Evolutionary conservation across 2,797 vertebrate species (phyloP).

Genomic region (Geotrypetes seraphini): DNA sequence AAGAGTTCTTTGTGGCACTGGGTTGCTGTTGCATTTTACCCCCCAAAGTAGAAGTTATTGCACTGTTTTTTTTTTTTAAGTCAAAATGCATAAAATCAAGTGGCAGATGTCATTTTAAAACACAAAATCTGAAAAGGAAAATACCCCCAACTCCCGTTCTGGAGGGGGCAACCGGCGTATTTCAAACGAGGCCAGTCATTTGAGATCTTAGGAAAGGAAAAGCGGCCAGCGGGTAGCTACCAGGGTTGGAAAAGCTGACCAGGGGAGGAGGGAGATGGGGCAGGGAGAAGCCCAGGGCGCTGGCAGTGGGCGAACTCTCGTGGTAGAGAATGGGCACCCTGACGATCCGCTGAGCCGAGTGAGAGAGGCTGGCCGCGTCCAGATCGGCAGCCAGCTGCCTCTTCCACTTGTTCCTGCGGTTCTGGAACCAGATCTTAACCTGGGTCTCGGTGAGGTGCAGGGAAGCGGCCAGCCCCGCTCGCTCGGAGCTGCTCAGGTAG

Average conservation of each 20-base stretch:
- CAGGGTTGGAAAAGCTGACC: constrained; percentile 56
- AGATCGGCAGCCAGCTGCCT: constrained; percentile 75
- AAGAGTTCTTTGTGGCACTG: not conserved
- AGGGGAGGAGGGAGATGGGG: constrained; percentile 48
- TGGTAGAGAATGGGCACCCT: constrained; percentile 86
- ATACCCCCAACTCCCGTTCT: not conserved
- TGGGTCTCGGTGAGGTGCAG: constrained; percentile 76
- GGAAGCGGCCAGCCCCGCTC: constrained; percentile 58
- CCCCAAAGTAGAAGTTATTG: constrained; percentile 30
- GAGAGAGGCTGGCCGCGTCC: constrained; percentile 65
- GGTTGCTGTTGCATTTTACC: constrained; percentile 4
- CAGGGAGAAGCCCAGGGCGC: constrained; percentile 62
- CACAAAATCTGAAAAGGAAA: no score
- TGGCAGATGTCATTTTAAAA: no score
- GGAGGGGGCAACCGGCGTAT: no score
- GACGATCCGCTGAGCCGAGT: constrained; percentile 72
- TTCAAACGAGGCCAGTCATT: constrained; percentile 80
- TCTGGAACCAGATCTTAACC: constrained; percentile 88
- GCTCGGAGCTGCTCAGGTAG: constrained; percentile 69
- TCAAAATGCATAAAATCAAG: constrained; percentile 17
- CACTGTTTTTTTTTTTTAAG: constrained; percentile 23
- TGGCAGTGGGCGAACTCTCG: constrained; percentile 53
- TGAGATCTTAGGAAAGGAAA: constrained; percentile 78
- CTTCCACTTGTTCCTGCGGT: constrained; percentile 82
- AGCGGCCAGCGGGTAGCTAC: constrained; percentile 68